Evolutionary conservation across 1,140 invertebrate species (phyloP).

Genomic region (Saccostrea echinata): DNA sequence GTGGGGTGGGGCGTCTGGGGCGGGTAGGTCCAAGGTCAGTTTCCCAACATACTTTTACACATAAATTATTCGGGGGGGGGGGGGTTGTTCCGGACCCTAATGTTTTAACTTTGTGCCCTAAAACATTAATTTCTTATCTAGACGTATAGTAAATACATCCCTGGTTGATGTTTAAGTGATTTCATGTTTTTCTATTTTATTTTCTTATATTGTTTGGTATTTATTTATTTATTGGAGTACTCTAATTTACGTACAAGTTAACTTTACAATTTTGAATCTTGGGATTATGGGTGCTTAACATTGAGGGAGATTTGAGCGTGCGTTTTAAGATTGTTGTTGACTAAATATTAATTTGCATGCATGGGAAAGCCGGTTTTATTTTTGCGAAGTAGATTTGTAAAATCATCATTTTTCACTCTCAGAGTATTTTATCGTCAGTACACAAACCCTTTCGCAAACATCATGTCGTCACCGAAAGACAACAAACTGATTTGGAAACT

Average conservation of each 20-base stretch:
- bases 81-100: too few relatives aligned
- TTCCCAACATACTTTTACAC: too few relatives aligned
- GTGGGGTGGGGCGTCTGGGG: too few relatives aligned
- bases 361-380: constrained; percentile 28
- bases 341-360: background rate
- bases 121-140: too few relatives aligned
- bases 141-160: too few relatives aligned
- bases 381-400: background rate
- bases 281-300: background rate
- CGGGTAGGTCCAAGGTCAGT: too few relatives aligned
- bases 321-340: background rate
- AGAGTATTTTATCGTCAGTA: background rate
- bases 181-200: too few relatives aligned
- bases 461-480: constrained; percentile 62
- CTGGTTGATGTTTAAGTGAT: too few relatives aligned
- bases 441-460: constrained; percentile 27
- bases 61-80: too few relatives aligned
- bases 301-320: background rate
- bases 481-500: constrained; percentile 73
- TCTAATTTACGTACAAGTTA: background rate
- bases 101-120: too few relatives aligned
- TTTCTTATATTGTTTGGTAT: too few relatives aligned
- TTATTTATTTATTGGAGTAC: background rate
- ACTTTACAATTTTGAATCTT: background rate
- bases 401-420: constrained; percentile 13